Evolutionary conservation across 1,140 invertebrate genomes (phyloP).

Genomic region (Platyscapa corneri): DNA sequence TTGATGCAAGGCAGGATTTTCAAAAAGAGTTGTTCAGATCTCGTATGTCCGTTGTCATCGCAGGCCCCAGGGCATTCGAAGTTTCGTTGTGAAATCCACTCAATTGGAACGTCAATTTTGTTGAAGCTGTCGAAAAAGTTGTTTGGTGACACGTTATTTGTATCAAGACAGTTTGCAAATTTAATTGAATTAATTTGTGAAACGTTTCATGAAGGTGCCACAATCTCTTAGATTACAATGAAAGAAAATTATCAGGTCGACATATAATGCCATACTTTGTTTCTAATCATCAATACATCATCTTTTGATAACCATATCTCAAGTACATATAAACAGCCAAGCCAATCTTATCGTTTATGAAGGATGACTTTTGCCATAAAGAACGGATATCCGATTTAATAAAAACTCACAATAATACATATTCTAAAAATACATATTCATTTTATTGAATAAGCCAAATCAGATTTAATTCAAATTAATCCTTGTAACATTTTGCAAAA

Average conservation of each 20-base stretch:
- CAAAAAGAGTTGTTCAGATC: slow-evolving; percentile 2
- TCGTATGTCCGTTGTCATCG: slow-evolving; percentile 30
- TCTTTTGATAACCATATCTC: slow-evolving; percentile 43
- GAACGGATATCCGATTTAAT: slow-evolving; percentile 14
- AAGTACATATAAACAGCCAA: slow-evolving; percentile 42
- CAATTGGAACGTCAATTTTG: slow-evolving; percentile 28
- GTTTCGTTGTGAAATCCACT: slow-evolving; percentile 26
- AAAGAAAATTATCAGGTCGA: slow-evolving; percentile 8
- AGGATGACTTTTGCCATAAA: slow-evolving; percentile 35
- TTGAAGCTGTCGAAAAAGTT: slow-evolving; percentile 26
- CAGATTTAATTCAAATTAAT: background rate
- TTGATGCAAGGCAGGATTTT: slow-evolving; percentile 4
- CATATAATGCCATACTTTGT: slow-evolving; percentile 44
- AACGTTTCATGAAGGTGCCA: background rate
- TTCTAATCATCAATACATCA: slow-evolving; percentile 39
- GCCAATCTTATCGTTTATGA: slow-evolving; percentile 49
- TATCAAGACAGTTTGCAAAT: slow-evolving; percentile 34
- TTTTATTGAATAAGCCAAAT: no score
- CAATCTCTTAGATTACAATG: background rate
- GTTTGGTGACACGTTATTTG: slow-evolving; percentile 23
- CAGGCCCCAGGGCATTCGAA: background rate
- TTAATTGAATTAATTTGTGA: slow-evolving; percentile 19
- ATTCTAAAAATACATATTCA: no score
- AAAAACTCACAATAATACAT: background rate
- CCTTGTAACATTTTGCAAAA: no score